Base-by-base conservation (phyloP, 2,888 invertebrate species). In the Pseudeuparius sepicola region DNA sequence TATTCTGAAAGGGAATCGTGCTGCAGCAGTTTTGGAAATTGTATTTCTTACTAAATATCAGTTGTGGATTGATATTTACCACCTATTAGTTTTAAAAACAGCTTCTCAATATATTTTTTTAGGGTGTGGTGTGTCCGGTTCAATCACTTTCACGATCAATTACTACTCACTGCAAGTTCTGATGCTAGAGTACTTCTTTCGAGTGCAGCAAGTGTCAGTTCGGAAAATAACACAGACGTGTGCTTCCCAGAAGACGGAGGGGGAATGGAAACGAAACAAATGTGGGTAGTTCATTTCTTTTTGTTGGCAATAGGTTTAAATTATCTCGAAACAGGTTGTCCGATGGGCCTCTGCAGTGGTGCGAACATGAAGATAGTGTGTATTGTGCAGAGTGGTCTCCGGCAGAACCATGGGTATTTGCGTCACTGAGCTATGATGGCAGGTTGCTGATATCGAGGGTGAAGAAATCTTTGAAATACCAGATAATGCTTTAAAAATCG, bases 381-480 rank as follows among this genome's bases (percentile, higher is more conserved):
- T 98, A 96, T 65, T 85, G 87, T 53, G 89, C 85, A 0, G 94
- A 94, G 62, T 98, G 97, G 97, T 93, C 93, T 41, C 78, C 85
- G 13, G 88, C 89, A 14, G 97, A 98, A 66, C 94, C 97, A 9
- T 98, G 97, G 97, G 82, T 92, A 37, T 97, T 96, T 69, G 97
- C 97, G n/a, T 96, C 96, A 0, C 70, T 96, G 2, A 94, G 94
- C 59, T 96, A 94, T 60, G 98, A 98, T 64, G 98, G 97, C 0
- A 67, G 97, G 30, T 73, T 98, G 11, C 81, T 97, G 29, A 78
- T 98, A 20, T 92, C 93, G 24, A 72, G 85, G 53, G 93, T 97
- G 13, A 93, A 96, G n/a, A 71, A 86, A 41, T 83, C 86, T 52
- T 83, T 89, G 56, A 97, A 96, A 65, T 94, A 93, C 58, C 87